Base-by-base conservation (phyloP, 37 sponge, comb jelly and placozoan genomes). In the Oopsacas minuta region DNA sequence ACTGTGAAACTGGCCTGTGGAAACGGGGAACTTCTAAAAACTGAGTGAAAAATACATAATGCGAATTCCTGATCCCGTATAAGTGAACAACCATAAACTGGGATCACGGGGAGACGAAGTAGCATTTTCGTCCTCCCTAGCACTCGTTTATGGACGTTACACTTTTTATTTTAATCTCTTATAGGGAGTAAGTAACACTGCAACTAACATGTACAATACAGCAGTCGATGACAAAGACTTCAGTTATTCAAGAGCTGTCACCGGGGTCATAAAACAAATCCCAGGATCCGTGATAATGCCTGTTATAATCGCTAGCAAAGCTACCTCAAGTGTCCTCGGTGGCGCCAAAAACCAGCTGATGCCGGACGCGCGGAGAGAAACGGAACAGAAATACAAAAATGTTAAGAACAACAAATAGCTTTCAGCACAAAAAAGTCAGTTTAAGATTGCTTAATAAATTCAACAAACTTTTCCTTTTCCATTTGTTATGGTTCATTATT, bases 311-410 rank as follows among this genome's bases (percentile, higher is more conserved):
- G 89, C 88, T 12, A 90, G 91, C 0, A 92, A 93, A 81, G 96
- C 96, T 32, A 95, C 93, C 1, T 39, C 89, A 37, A 89, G 91
- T 34, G 90, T 93, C 0, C 83, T 96, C 81, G 92, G 88, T 38
- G 96, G 96, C 36, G 90, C 90, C 12, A 91, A 88, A 86, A 93
- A 96, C 83, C 94, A 96, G 86, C 87, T 95, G 82, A 81, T 93
- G 25, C 96, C 96, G 23, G 92, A 93, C 37, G 96, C 92, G 35
- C 82, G 89, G 35, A 91, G 81, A 35, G 96, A 96, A 39, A 90
- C 91, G 0, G 35, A 36, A 25, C 91, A 91, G 28, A 95, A 95
- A 83, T 95, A 83, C 37, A 85, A 61, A 22, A 39, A 49, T 12
- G 36, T 52, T 23, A 37, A 38, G 8, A 86, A 39, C 53, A 36